Percentiles rank a stretch among this genome's conserved stretches.
Evolutionary conservation across 2,113 vertebrate genomes (phyloP).

Genomic region (Odocoileus hemionus): DNA sequence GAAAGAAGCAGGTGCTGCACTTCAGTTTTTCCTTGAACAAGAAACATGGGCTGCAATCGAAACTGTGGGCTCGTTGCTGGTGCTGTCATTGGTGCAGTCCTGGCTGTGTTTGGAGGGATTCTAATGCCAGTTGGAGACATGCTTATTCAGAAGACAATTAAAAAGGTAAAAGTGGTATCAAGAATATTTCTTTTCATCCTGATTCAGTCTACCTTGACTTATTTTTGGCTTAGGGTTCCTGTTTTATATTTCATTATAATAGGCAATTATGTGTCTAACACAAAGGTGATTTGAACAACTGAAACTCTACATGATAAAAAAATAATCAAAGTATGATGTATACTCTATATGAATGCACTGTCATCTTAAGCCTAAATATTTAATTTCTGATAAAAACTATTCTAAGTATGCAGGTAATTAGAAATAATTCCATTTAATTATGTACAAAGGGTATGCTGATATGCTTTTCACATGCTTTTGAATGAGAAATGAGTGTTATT

Average conservation of each 20-base stretch:
- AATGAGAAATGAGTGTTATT: background rate
- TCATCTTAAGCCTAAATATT: background rate
- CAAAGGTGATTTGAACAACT: background rate
- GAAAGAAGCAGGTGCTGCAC: background rate
- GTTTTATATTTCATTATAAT: background rate
- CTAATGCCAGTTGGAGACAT: conserved; percentile 89
- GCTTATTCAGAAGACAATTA: conserved; percentile 83
- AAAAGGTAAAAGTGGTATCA: conserved; percentile 81
- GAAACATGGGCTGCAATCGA: conserved; percentile 80
- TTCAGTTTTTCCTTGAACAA: background rate
- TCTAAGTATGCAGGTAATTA: background rate
- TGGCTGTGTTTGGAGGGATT: conserved; percentile 88
- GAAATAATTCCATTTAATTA: background rate
- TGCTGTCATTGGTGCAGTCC: conserved; percentile 81
- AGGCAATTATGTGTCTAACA: background rate
- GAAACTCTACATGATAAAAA: background rate
- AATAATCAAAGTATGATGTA: background rate
- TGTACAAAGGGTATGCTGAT: background rate
- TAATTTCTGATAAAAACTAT: background rate
- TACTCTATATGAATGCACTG: background rate
- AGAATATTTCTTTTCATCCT: background rate
- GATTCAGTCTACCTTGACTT: background rate
- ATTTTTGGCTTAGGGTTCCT: background rate
- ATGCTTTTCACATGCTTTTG: background rate
- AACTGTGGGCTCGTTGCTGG: conserved; percentile 83